Conservation (phyloP, 2,888 invertebrate genomes). For the Cephalotes varians region DNA sequence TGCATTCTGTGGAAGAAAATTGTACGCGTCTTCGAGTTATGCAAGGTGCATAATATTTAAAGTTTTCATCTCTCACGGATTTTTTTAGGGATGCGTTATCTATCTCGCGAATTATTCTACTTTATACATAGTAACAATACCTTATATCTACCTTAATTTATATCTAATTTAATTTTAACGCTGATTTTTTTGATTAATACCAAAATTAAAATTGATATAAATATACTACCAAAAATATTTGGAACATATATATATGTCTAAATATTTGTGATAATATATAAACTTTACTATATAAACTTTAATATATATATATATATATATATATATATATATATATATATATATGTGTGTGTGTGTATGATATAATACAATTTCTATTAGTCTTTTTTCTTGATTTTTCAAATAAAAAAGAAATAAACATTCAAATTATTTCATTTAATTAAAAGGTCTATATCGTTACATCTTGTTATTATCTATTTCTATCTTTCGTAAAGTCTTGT, state of each 20-base stretch:
- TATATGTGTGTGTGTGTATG: too few relatives aligned
- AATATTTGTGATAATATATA: too few relatives aligned
- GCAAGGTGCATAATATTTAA: conserved; percentile 14
- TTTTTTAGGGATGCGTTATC: background rate
- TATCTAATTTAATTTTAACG: background rate
- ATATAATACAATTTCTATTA: background rate
- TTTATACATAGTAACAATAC: background rate
- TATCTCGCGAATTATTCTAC: background rate
- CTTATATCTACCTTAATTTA: background rate
- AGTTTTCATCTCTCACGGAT: background rate
- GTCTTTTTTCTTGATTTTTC: background rate
- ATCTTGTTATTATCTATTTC: background rate
- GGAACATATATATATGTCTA: background rate
- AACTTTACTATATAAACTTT: too few relatives aligned
- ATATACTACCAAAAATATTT: background rate
- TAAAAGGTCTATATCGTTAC: background rate
- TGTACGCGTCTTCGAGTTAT: background rate
- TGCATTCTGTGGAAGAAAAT: conserved; percentile 28
- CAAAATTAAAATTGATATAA: background rate
- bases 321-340: too few relatives aligned
- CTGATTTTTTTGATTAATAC: background rate
- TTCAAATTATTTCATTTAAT: background rate
- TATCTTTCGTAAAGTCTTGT: background rate
- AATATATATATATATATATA: too few relatives aligned
- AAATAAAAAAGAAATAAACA: background rate